Conservation (phyloP, 2,113 vertebrate genomes). For the Erythrocercus mccallii region DNA sequence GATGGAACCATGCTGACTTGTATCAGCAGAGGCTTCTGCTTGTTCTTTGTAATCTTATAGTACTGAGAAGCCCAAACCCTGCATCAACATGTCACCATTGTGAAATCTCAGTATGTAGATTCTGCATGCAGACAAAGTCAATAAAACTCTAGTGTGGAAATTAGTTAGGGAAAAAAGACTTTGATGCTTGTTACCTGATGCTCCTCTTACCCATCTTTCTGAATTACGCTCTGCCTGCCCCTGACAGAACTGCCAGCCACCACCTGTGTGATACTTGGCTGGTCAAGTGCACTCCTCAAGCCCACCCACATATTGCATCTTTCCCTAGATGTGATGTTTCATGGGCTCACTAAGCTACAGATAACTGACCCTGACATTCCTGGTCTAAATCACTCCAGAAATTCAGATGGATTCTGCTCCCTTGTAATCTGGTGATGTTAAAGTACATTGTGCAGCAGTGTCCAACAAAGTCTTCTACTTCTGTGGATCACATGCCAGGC, state of each 20-base stretch:
- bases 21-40: neutral
- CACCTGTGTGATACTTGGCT: neutral
- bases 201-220: neutral
- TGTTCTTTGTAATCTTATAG: neutral
- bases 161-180: neutral
- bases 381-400: neutral
- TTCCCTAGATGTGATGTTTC: neutral
- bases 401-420: neutral
- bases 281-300: neutral
- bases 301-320: neutral
- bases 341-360: neutral
- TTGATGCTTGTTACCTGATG: neutral
- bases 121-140: neutral
- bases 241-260: neutral
- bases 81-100: neutral
- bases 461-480: neutral
- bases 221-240: neutral
- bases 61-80: neutral
- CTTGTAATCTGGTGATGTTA: neutral
- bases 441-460: neutral
- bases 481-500: neutral
- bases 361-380: neutral
- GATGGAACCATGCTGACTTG: neutral
- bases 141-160: neutral
- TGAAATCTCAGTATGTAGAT: neutral